Base-by-base conservation (phyloP, 2,113 vertebrate genomes). In the Erythrolamprus reginae region DNA sequence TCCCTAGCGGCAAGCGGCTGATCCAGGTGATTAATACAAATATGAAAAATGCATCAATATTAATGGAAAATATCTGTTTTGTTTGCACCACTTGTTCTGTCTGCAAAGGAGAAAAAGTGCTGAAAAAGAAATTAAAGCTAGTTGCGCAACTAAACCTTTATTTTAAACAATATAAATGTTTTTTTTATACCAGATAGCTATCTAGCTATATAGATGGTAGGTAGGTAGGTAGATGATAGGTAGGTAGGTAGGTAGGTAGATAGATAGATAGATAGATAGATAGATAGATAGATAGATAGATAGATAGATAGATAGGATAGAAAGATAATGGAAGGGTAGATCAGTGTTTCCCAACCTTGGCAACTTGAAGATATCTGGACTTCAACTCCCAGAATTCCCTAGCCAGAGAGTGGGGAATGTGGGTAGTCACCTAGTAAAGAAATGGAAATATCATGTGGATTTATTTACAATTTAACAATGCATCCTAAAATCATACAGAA, bases 61-160 rank as follows among this genome's bases (percentile, higher is more conserved):
- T 50, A 89, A 9, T 21, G 93, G 91, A 92, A 61, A 87, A 42
- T 92, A 92, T 84, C 65, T 50, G 5, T 91, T 86, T 89, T 48
- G 70, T 10, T 92, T 84, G 82, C 58, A 38, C 42, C 86, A 89
- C 45, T 1, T 55, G 23, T n/a, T 93, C 38, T 21, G 15, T 47
- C 91, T 90, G 92, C 56, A 53, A 77, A 91, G 92, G 82, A 92
- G 91, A 85, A 95, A 95, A 91, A 26, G 21, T 84, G 24, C 51
- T 90, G 91, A 93, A 94, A 95, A 91, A 45, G 52, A 91, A 93
- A 91, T 94, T 94, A 89, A 56, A 94, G 95, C 33, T 47, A 26
- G 3, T 23, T 90, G 13, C 50, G 86, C 26, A 91, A 85, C 65
- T 4, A 86, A 48, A 83, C 45, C 17, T 92, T 92, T 89, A 61